phyloP scores from a whole-genome alignment of 2,113 vertebrate species.

The Antechinus stuartii region DNA sequence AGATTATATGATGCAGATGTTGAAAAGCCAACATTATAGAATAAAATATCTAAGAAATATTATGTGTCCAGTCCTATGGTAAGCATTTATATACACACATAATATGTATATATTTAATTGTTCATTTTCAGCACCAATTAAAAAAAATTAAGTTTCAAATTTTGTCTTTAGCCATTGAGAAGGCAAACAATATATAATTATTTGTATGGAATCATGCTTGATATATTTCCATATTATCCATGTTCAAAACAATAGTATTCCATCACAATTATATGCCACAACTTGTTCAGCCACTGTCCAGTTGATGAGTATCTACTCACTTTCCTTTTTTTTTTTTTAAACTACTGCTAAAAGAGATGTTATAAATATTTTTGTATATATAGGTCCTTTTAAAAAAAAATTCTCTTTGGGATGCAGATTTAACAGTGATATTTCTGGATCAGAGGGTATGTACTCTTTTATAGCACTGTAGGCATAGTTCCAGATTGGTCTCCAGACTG shows the following conservation, averaged over 20 bases:
- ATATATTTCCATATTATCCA: background rate
- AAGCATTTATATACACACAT: background rate
- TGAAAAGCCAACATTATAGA: background rate
- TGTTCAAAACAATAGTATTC: background rate
- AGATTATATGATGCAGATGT: background rate
- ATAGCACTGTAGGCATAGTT: background rate
- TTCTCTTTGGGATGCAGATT: background rate
- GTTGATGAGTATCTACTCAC: background rate
- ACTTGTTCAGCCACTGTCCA: background rate
- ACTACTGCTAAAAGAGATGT: background rate
- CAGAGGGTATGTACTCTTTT: background rate
- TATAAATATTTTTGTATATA: background rate
- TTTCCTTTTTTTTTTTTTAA: background rate
- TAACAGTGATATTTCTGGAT: background rate
- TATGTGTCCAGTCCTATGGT: conserved; percentile 16
- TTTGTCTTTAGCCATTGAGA: background rate
- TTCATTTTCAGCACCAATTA: conserved; percentile 13
- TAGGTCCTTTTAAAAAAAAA: background rate
- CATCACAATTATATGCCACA: background rate
- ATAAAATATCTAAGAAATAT: background rate
- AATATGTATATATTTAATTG: background rate
- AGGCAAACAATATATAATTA: background rate
- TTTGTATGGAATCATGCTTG: background rate
- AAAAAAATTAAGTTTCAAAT: background rate
- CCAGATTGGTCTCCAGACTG: background rate